These are phyloP conservation scores for Mantis religiosa DNA, from an alignment of 2,888 invertebrate genomes.

Conservation along the genomic window DNA sequence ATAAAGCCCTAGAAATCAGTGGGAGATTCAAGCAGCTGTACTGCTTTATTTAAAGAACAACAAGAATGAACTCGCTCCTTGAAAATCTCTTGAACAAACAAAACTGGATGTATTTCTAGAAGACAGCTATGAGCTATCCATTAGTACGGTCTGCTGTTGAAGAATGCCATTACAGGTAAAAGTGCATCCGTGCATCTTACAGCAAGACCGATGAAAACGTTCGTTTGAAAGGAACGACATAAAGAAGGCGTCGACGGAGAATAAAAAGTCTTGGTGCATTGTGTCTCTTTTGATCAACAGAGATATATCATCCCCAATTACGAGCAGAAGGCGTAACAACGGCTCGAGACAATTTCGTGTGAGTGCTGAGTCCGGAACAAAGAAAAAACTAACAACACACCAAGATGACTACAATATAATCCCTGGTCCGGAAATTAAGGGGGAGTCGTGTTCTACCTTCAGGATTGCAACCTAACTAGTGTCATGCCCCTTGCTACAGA, in stretches of 20 bases:
- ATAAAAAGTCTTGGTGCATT: not conserved
- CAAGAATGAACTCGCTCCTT: too few relatives aligned
- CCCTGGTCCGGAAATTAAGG: not conserved
- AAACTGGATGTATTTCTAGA: not conserved
- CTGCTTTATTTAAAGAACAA: too few relatives aligned
- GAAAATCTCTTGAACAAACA: too few relatives aligned
- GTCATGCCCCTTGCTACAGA: not conserved
- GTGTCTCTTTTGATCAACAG: not conserved
- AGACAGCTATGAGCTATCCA: not conserved
- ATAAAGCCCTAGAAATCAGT: too few relatives aligned
- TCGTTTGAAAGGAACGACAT: not conserved
- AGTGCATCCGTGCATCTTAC: not conserved
- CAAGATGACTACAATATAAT: not conserved
- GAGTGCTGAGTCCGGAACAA: not conserved
- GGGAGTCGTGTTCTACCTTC: not conserved
- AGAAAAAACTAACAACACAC: not conserved
- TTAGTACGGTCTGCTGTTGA: not conserved
- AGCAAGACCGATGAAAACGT: not conserved
- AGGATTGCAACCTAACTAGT: not conserved
- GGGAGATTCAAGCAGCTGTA: too few relatives aligned
- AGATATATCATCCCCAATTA: conserved; percentile 12
- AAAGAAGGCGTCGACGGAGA: not conserved
- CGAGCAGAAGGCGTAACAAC: not conserved
- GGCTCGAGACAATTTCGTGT: not conserved
- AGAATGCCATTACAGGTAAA: not conserved